Percentiles rank a stretch among this genome's conserved stretches.
Evolutionary conservation across 2,797 vertebrate genomes (phyloP).

Genomic region (Enoplosus armatus): DNA sequence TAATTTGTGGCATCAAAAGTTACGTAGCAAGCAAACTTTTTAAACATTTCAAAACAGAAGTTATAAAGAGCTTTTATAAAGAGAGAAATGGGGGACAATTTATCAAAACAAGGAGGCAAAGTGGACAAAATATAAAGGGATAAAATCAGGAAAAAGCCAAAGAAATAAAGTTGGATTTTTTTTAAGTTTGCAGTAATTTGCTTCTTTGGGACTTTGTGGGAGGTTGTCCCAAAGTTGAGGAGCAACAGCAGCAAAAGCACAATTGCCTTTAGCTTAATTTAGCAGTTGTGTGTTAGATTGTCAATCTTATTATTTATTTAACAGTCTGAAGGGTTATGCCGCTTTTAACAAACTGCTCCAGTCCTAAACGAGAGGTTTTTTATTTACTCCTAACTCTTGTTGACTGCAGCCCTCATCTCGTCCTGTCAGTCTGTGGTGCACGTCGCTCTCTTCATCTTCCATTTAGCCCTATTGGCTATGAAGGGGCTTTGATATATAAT

Average conservation of each 20-base stretch:
- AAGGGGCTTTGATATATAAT: conserved; percentile 82
- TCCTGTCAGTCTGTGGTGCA: conserved; percentile 66
- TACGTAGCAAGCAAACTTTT: not conserved
- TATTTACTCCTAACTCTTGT: conserved; percentile 67
- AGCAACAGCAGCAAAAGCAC: not conserved
- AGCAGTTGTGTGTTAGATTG: not conserved
- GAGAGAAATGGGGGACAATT: not conserved
- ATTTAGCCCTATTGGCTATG: conserved; percentile 71
- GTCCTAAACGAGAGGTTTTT: conserved; percentile 24
- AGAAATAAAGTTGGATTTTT: no score
- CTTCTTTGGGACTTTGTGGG: not conserved
- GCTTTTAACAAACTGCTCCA: not conserved
- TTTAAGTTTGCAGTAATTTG: not conserved
- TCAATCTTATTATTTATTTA: no score
- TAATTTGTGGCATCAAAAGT: conserved; percentile 10
- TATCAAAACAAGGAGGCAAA: not conserved
- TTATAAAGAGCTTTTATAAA: not conserved
- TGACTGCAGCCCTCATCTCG: conserved; percentile 48
- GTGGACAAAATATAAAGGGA: not conserved
- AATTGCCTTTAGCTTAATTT: not conserved
- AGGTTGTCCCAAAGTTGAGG: not conserved
- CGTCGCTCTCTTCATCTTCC: conserved; percentile 68
- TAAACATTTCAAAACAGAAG: not conserved
- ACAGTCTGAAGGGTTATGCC: not conserved
- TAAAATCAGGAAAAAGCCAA: not conserved